Conservation (phyloP, 2,888 invertebrate genomes). For the Unio pictorum region DNA sequence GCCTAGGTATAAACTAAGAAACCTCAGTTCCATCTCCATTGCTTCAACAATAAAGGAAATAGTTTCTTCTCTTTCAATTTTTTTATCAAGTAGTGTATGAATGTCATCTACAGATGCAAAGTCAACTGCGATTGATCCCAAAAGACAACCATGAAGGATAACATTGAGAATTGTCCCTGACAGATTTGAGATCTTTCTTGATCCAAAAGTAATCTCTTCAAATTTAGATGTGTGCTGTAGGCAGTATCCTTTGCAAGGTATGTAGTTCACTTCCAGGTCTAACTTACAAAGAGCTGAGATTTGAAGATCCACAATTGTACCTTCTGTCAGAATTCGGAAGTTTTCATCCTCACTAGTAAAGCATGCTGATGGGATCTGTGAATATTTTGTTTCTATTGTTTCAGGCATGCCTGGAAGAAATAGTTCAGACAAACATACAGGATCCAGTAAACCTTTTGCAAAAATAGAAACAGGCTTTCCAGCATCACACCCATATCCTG, state of each 20-base stretch:
- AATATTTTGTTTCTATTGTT: neutral
- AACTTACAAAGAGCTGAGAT: too few species aligned
- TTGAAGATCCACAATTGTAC: too few species aligned
- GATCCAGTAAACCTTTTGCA: slow-evolving; percentile 5
- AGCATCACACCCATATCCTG: neutral
- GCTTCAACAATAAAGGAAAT: neutral
- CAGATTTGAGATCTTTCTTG: slow-evolving; percentile 13
- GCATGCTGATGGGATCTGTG: neutral
- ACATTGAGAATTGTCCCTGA: slow-evolving; percentile 7
- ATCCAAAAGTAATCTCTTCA: neutral
- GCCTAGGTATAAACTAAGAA: neutral
- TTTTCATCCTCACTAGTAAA: too few species aligned
- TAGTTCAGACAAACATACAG: neutral
- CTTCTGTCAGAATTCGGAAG: too few species aligned
- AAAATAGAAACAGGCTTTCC: neutral
- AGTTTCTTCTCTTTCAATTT: too few species aligned
- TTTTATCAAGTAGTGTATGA: too few species aligned
- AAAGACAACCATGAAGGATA: slow-evolving; percentile 14
- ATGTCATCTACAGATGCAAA: neutral
- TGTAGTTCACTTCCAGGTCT: too few species aligned
- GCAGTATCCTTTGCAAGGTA: too few species aligned
- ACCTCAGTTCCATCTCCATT: slow-evolving; percentile 4
- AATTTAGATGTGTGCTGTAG: too few species aligned
- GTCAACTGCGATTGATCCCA: slow-evolving; percentile 18
- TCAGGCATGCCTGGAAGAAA: slow-evolving; percentile 12